phyloP scores from a whole-genome alignment of 2,888 invertebrate species.

The Amorpha juglandis region DNA sequence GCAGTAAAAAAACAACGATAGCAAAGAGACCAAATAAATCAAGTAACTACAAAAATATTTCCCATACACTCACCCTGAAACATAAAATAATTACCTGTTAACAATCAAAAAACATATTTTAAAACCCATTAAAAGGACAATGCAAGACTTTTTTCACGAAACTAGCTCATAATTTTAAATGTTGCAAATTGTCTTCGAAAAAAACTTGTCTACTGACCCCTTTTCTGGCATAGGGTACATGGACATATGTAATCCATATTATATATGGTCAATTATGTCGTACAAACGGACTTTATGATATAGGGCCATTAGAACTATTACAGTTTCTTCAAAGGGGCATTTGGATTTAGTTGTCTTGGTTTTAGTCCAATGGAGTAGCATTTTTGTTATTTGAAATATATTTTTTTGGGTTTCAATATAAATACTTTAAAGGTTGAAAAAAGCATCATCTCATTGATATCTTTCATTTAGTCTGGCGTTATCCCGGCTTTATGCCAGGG shows the following conservation, averaged over 20 bases:
- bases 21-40: too few relatives aligned
- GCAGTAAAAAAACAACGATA: too few relatives aligned
- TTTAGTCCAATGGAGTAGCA: constrained; percentile 40
- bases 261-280: constrained; percentile 83
- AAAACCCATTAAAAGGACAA: constrained; percentile 7
- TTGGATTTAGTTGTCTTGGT: constrained; percentile 66
- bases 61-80: constrained; percentile 3
- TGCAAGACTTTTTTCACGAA: background rate
- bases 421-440: background rate
- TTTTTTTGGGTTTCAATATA: background rate
- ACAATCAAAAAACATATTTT: constrained; percentile 13
- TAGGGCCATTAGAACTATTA: constrained; percentile 62
- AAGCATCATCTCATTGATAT: too few relatives aligned
- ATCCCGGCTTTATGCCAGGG: too few relatives aligned
- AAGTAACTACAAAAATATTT: background rate
- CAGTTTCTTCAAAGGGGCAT: constrained; percentile 55
- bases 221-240: constrained; percentile 46
- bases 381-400: background rate
- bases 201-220: constrained; percentile 39
- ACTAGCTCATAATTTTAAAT: constrained; percentile 18
- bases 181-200: background rate
- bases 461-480: too few relatives aligned
- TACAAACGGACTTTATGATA: constrained; percentile 62
- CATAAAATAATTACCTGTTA: background rate
- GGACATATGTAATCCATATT: constrained; percentile 76